Evolutionary conservation across 2,113 vertebrate species (phyloP), one percentile per base, ranked within the genome.

Genomic region (Orthonyx spaldingii): DNA sequence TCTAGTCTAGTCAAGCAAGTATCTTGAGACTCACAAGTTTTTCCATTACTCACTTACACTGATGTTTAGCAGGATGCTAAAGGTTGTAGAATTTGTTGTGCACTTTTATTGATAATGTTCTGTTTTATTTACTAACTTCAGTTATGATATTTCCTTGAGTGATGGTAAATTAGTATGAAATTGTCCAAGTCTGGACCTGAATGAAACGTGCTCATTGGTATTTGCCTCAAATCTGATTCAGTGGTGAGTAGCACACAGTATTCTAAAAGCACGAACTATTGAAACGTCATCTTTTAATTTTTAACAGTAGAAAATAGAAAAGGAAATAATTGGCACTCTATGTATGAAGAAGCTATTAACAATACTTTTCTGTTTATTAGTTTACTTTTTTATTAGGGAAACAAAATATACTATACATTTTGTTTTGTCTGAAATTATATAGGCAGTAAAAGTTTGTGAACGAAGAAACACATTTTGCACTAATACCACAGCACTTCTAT

Each of bases 391-490:
- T 93, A 86, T 66, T 81, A 70, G 47, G 74, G 60, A 94, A 88
- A 55, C 26, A 80, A 86, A 90, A 91, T 81, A 83, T 57, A 85
- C 22, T 60, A 18, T 64, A 39, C 23, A 42, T 84, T 95, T 91
- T 94, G 26, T 68, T 93, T 93, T 88, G 13, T 47, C 49, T 87
- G 56, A 78, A 96, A 86, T 93, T 93, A 90, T 71, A 88, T 49
- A 70, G 75, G 75, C 76, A 90, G 16, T 93, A 94, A 94, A 94
- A 95, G 32, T 91, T 80, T 88, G 47, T 92, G 90, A 95, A 96
- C 0, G 18, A 91, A 93, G 57, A 76, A 90, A 84, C 44, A 47
- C 47, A 77, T 91, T 96, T 90, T 94, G 26, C 60, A 75, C 52
- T 95, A 95, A 90, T 88, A 93, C 83, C 79, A 53, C 76, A 84